A percentile compares a stretch with the other conserved stretches of the same genome.
These are phyloP conservation scores for Linyphia triangularis DNA, from an alignment of 2,888 invertebrate genomes.

Conservation along the genomic window DNA sequence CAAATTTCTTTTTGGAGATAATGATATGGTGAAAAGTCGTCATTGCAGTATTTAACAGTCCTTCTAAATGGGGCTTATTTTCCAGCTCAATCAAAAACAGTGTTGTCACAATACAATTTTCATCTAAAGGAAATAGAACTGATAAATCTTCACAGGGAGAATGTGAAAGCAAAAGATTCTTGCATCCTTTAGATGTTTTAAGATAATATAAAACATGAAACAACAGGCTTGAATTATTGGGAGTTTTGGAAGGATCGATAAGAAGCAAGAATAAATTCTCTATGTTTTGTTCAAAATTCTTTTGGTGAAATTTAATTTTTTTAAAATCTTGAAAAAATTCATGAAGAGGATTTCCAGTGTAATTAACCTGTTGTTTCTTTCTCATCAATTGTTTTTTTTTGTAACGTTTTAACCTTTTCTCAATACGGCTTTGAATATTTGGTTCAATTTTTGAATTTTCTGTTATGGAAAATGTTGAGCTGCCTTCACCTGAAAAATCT, in stretches of 20 bases:
- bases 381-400: too few relatives aligned
- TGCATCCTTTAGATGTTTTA: background rate
- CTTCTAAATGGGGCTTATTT: background rate
- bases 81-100: slow-evolving; percentile 5
- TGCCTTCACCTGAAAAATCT: too few relatives aligned
- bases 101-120: slow-evolving; percentile 20
- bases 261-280: background rate
- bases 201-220: slow-evolving; percentile 6
- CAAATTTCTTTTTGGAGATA: background rate
- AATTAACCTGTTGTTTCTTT: too few relatives aligned
- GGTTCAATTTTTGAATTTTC: too few relatives aligned
- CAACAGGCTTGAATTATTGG: background rate
- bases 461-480: too few relatives aligned
- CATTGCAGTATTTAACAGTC: background rate
- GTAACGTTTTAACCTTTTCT: too few relatives aligned
- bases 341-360: background rate
- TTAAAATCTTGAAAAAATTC: background rate
- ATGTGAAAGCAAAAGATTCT: background rate
- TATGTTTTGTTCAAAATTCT: background rate
- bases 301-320: background rate
- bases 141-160: background rate
- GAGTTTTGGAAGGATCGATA: background rate
- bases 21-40: background rate
- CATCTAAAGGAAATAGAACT: background rate
- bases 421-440: too few relatives aligned